A percentile compares a stretch with the other conserved stretches of the same genome.
These are phyloP conservation scores for Hirtodrosophila alboralis DNA, from an alignment of 2,888 invertebrate species.

Conservation along the genomic window DNA sequence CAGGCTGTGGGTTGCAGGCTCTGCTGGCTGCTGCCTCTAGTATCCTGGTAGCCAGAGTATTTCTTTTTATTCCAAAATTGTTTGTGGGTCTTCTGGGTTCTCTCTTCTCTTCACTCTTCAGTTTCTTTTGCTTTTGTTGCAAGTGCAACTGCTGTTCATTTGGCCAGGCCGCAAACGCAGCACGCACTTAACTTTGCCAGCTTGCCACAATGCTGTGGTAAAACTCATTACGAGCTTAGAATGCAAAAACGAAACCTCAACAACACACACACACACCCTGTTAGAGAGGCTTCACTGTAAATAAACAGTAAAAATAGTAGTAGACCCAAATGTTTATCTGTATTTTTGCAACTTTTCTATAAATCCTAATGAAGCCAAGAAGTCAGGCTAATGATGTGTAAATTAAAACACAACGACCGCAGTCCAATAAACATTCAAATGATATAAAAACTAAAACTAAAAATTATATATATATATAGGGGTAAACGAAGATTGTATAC, in stretches of 20 bases:
- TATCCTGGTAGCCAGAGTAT: constrained; percentile 46
- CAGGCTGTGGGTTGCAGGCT: no score
- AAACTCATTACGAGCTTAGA: constrained; percentile 80
- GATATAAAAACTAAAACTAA: constrained; percentile 15
- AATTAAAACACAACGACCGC: constrained; percentile 53
- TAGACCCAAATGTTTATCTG: not conserved
- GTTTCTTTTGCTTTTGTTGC: constrained; percentile 19
- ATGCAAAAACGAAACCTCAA: constrained; percentile 70
- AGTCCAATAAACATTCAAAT: constrained; percentile 38
- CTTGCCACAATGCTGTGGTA: constrained; percentile 73
- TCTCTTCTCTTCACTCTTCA: constrained; percentile 50
- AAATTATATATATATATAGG: no score
- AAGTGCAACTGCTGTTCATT: constrained; percentile 70
- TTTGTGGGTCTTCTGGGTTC: constrained; percentile 45
- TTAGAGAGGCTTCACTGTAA: constrained; percentile 5
- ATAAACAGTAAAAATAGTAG: constrained; percentile 22
- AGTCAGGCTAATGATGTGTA: constrained; percentile 72
- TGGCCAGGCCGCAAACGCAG: constrained; percentile 72
- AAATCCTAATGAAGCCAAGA: constrained; percentile 71
- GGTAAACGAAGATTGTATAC: no score
- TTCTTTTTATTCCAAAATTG: constrained; percentile 65
- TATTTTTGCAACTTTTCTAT: constrained; percentile 48
- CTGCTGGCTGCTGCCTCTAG: constrained; percentile 4
- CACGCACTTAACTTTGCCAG: constrained; percentile 79
- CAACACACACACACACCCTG: constrained; percentile 17